Evolutionary conservation across 2,797 vertebrate genomes (phyloP), one percentile per base, ranked within the genome.

Genomic region (Tolypeutes matacus): DNA sequence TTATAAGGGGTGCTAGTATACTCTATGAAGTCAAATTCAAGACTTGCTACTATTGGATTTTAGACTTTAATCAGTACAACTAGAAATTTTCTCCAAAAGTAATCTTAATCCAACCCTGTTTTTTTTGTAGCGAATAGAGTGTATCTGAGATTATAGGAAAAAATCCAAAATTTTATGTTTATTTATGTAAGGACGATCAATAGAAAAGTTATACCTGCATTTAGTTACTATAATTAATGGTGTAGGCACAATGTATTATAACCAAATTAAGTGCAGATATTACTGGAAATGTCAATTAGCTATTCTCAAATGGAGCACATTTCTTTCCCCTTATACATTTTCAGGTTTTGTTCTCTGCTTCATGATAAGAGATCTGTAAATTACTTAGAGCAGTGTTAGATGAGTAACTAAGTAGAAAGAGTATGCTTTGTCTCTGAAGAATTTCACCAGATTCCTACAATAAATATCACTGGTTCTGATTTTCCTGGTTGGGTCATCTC

Each of bases 271-370:
- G 95, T 91, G 73, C 12, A 95, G 90, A 91, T 96, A 36, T 94
- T 95, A 94, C 89, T 97, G 27, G n/a, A 97, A 81, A 89, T 90
- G 88, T 93, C 31, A 67, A 78, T 89, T 89, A 95, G 29, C 56
- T 83, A 62, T 95, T 89, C 89, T 65, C 58, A 94, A 95, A 93
- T 83, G 36, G 56, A 95, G 36, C 70, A 46, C 84, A 10, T 78
- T 96, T 96, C 27, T 89, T 95, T 62, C 7, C 25, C 17, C n/a
- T 83, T 77, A 34, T 13, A 83, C 34, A 94, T 27, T 53, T 76
- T 80, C 85, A 94, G 34, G 2, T 70, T n/a, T 51, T 96, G n/a
- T 78, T 15, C 58, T 69, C 86, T 96, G 36, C 67, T 49, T 87
- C 25, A 5, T 64, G 62, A 94, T 84, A 49, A 0, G 86, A 92